These are phyloP conservation scores for Azemiops feae DNA, from an alignment of 2,113 vertebrate species.

Conservation along the genomic window DNA sequence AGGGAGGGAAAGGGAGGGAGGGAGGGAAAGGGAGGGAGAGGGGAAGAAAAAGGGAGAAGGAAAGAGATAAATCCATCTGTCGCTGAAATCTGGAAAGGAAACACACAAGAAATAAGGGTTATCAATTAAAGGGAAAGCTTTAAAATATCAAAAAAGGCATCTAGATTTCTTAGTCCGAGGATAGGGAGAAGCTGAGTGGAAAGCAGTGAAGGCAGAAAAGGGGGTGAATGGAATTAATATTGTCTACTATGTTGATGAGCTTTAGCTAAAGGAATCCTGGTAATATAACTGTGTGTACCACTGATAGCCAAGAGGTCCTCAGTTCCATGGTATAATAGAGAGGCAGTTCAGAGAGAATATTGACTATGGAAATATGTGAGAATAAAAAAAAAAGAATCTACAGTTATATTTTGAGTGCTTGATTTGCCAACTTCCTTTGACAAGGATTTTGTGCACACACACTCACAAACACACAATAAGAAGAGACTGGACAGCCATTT, in stretches of 20 bases:
- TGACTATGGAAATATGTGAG: background rate
- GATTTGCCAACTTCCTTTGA: constrained; percentile 14
- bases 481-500: too few relatives aligned
- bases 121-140: constrained; percentile 49
- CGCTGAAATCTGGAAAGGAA: constrained; percentile 75
- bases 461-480: background rate
- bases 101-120: constrained; percentile 56
- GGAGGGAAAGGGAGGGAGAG: constrained; percentile 23
- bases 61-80: constrained; percentile 70
- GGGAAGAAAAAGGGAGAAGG: constrained; percentile 34
- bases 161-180: constrained; percentile 33
- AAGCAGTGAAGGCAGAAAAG: background rate
- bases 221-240: constrained; percentile 7
- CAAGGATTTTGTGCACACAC: constrained; percentile 4
- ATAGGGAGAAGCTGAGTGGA: constrained; percentile 23
- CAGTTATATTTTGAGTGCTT: background rate
- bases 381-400: background rate
- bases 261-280: constrained; percentile 37
- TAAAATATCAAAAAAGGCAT: constrained; percentile 35
- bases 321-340: constrained; percentile 22
- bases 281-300: background rate
- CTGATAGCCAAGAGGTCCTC: constrained; percentile 33
- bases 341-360: constrained; percentile 9
- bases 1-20: constrained; percentile 4
- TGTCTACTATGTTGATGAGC: constrained; percentile 41